Percentiles rank a stretch among this genome's conserved stretches.
Conservation (phyloP, 2,113 vertebrate species). For the Pelobates fuscus region DNA sequence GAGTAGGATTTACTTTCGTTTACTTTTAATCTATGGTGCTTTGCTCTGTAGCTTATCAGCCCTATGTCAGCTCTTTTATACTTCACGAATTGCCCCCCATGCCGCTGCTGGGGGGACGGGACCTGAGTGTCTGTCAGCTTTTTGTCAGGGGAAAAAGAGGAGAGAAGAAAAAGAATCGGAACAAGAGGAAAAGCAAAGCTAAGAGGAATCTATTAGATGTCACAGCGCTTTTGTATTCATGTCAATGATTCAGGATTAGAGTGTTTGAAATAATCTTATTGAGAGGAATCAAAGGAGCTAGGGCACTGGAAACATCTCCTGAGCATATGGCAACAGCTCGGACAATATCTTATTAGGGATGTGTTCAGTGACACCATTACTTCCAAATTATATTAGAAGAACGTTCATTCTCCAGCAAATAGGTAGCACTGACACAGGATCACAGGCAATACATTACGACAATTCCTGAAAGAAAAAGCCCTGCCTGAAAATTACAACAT, state of each 20-base stretch:
- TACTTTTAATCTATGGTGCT: conserved; percentile 81
- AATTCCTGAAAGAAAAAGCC: conserved; percentile 6
- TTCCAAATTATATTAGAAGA: conserved; percentile 73
- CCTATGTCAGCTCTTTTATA: conserved; percentile 77
- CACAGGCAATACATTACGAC: conserved; percentile 14
- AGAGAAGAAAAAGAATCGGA: conserved; percentile 74
- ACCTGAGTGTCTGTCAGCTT: conserved; percentile 81
- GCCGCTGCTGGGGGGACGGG: conserved; percentile 72
- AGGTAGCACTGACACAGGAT: conserved; percentile 53
- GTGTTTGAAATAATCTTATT: conserved; percentile 90
- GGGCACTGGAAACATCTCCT: conserved; percentile 68
- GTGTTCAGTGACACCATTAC: conserved; percentile 76
- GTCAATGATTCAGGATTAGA: conserved; percentile 87
- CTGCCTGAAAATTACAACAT: conserved; percentile 1
- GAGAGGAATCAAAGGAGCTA: conserved; percentile 78
- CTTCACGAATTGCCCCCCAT: conserved; percentile 75
- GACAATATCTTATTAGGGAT: conserved; percentile 82
- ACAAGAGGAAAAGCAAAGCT: conserved; percentile 80
- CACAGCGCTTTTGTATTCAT: conserved; percentile 84
- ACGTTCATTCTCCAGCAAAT: conserved; percentile 68
- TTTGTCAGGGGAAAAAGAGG: conserved; percentile 78
- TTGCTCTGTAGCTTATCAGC: conserved; percentile 77
- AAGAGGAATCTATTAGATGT: conserved; percentile 89
- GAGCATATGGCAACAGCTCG: conserved; percentile 74
- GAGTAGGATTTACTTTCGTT: conserved; percentile 77